These are phyloP conservation scores for Maniola hyperantus DNA, from an alignment of 2,888 invertebrate genomes.

Conservation along the genomic window DNA sequence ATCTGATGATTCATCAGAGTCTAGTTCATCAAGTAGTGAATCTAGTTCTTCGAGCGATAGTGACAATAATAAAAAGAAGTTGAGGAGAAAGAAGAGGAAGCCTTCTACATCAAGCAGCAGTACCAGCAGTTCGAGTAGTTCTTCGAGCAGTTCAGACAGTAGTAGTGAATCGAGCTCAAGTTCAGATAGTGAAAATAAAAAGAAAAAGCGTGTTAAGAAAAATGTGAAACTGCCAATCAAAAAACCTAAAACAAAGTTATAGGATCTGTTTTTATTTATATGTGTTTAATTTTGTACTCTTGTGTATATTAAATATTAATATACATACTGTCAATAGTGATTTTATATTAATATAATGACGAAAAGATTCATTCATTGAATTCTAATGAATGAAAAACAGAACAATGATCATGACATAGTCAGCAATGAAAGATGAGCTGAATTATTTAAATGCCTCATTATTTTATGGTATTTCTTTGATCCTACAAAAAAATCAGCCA, in stretches of 20 bases:
- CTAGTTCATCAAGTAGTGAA: constrained; percentile 64
- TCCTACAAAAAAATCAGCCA: no score
- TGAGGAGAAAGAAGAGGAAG: constrained; percentile 56
- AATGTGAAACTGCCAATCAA: constrained; percentile 50
- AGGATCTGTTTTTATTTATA: constrained; percentile 8
- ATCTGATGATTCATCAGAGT: constrained; percentile 62
- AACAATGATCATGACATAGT: no score
- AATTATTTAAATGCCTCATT: no score
- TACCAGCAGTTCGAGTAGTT: constrained; percentile 56
- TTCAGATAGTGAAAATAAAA: constrained; percentile 59
- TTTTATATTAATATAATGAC: constrained; percentile 3
- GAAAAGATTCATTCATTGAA: neutral
- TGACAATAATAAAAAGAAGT: constrained; percentile 57
- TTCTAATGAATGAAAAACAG: neutral
- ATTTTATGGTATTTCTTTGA: no score
- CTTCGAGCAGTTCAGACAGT: constrained; percentile 62
- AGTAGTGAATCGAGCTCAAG: constrained; percentile 62
- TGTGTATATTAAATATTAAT: constrained; percentile 25
- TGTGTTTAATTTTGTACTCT: neutral
- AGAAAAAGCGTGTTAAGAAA: constrained; percentile 51
- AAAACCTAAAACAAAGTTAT: constrained; percentile 48
- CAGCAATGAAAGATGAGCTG: no score
- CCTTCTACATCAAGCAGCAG: constrained; percentile 65
- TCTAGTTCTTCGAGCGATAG: constrained; percentile 68
- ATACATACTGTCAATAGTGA: constrained; percentile 24